A percentile compares a stretch with the other conserved stretches of the same genome.
Evolutionary conservation across 2,797 vertebrate genomes (phyloP).

Genomic region (Coregonus sp.): DNA sequence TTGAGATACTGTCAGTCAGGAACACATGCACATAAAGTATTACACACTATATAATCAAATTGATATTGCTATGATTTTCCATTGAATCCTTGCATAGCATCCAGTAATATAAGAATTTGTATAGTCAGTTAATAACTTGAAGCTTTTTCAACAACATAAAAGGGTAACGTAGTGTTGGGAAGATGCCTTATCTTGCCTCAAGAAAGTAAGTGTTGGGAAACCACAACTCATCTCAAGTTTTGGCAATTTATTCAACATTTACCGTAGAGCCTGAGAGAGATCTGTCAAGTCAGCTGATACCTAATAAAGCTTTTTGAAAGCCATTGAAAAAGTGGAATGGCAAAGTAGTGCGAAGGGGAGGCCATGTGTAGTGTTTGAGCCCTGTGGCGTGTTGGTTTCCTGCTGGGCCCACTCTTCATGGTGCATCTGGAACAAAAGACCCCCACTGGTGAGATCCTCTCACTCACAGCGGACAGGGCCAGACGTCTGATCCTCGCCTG

Average conservation of each 20-base stretch:
- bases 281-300: neutral
- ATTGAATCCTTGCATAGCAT: neutral
- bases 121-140: no score
- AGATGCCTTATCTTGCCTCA: neutral
- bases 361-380: conserved; percentile 1
- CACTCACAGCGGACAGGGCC: conserved; percentile 32
- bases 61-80: neutral
- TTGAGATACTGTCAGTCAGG: conserved; percentile 40
- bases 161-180: no score
- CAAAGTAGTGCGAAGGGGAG: conserved; percentile 1
- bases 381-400: conserved; percentile 29
- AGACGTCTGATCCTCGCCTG: conserved; percentile 50
- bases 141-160: no score
- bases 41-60: neutral
- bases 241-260: neutral
- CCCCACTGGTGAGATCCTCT: conserved; percentile 46
- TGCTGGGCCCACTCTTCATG: conserved; percentile 46
- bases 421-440: conserved; percentile 51
- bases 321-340: neutral
- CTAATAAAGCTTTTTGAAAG: neutral
- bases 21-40: conserved; percentile 38
- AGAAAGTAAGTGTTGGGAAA: neutral
- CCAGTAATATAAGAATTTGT: no score
- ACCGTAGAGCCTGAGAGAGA: no score
- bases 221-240: neutral